Percentiles rank a stretch among this genome's conserved stretches.
These are phyloP conservation scores for Dysdera silvatica DNA, from an alignment of 1,140 invertebrate genomes.

Conservation along the genomic window DNA sequence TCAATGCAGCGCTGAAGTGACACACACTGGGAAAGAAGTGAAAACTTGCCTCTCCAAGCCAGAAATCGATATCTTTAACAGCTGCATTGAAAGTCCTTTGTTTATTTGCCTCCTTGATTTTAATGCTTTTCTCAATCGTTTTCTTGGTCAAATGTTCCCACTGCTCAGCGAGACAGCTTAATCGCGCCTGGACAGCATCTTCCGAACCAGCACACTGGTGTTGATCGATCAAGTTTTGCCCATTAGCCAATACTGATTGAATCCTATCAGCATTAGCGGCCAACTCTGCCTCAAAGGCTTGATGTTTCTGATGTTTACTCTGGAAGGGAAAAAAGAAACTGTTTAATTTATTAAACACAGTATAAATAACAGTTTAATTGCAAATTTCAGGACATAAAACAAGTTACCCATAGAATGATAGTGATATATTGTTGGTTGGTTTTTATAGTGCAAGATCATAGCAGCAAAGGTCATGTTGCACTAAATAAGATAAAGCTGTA, in stretches of 20 bases:
- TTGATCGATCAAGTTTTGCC: slow-evolving; percentile 89
- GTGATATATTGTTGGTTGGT: too few relatives aligned
- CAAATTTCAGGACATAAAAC: too few relatives aligned
- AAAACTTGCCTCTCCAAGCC: slow-evolving; percentile 88
- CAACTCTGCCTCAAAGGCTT: slow-evolving; percentile 97
- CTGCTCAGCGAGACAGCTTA: slow-evolving; percentile 93
- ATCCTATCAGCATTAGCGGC: slow-evolving; percentile 97
- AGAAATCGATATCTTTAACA: slow-evolving; percentile 99
- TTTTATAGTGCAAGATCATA: too few relatives aligned
- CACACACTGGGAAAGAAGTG: too few relatives aligned
- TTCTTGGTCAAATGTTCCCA: slow-evolving; percentile 98
- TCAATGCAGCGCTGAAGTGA: background rate
- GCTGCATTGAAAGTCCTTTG: slow-evolving; percentile 98
- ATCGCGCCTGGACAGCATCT: slow-evolving; percentile 77
- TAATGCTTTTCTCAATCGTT: slow-evolving; percentile 93
- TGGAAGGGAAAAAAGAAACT: slow-evolving; percentile 33
- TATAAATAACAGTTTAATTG: too few relatives aligned
- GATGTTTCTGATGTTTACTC: slow-evolving; percentile 96
- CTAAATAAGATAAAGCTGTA: too few relatives aligned
- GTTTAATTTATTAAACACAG: background rate
- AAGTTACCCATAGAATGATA: too few relatives aligned
- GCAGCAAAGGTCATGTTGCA: too few relatives aligned
- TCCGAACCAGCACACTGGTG: slow-evolving; percentile 86
- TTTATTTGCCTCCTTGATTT: slow-evolving; percentile 97
- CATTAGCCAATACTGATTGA: slow-evolving; percentile 88